Base-by-base conservation (phyloP, 1,140 invertebrate genomes). In the Rhynchophorus ferrugineus region DNA sequence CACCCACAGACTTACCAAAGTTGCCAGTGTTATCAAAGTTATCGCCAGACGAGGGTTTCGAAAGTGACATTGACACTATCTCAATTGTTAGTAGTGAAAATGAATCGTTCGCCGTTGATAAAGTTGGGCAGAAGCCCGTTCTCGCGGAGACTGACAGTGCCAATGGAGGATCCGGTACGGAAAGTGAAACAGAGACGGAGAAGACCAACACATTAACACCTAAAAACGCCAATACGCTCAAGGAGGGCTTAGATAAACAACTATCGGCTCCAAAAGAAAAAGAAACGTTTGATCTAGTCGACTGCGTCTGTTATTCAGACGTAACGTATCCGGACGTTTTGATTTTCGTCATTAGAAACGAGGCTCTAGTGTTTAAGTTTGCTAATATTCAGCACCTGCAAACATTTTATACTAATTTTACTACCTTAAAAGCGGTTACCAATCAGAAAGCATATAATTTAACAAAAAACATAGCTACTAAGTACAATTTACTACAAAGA, bases 21-120 rank as follows among this genome's bases (percentile, higher is more conserved):
- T 45, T 43, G 7, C 43, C 43, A 3, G 34, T 45, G 13, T 18
- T 45, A 33, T 49, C 51, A 49, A 54, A 54, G 36, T 33, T 48
- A 6, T 37, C 46, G 6, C 22, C 54, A 22, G 70, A 71, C 44
- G 70, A 72, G 57, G 70, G 70, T 3, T 72, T 72, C 56, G 70
- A 72, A 59, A 71, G 69, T 6, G 69, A 71, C 49, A 67, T 69
- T 21, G 69, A 71, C 47, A 69, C 57, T 42, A 49, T 69, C 16
- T 67, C 68, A 9, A 51, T 69, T 36, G 54, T 70, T 6, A 69
- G 67, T n/a, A 65, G 59, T 38, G 67, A 69, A 54, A 59, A 56
- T 37, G 65, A 64, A 22, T 62, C 61, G 36, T 63, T 61, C 36
- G 60, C 53, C n/a, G 47, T 39, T 24, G 54, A 56, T 8, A 60